Base-by-base conservation (phyloP, 2,797 vertebrate genomes). In the Argya squamiceps region DNA sequence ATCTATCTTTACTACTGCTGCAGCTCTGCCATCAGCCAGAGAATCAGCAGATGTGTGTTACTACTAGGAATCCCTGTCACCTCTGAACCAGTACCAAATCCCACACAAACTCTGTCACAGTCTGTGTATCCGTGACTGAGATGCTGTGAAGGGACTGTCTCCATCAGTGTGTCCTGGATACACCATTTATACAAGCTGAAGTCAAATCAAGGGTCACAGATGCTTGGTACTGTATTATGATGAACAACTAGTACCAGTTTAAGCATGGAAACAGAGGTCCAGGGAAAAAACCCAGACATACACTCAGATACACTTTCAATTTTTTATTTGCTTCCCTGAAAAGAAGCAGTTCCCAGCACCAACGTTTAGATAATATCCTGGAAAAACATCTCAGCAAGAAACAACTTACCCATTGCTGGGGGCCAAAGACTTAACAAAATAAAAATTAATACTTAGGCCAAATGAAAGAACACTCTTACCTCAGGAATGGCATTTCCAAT, bases 401-500 rank as follows among this genome's bases (percentile, higher is more conserved):
- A 74, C 34, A 59, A 34, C 43, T 55, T n/a, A 10, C 44, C 29
- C 4, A 22, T 2, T 80, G 30, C 11, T 77, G 24, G 30, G 49
- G 84, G 69, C 8, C 29, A 76, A 62, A 77, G 23, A 59, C 34
- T 30, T 85, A 26, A 64, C 17, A 68, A 30, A 74, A 82, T 41
- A 36, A 5, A 90, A 89, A 50, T 67, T 27, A 63, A 56, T 39
- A 60, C 23, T 64, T 22, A 71, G 63, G 64, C 24, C 27, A 94
- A 69, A 74, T 15, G 9, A 83, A 87, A 79, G 74, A 82, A 67
- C n/a, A 2, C 24, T 92, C 98, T 96, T 91, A 99, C 99, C 99
- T 99, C 99, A 12, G 99, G 99, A 91, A 99, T 98, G 20, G 99
- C 99, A 5, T 96, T 99, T 95, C 99, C 99, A 68, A 98, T 98